Percentiles rank a stretch among this genome's conserved stretches.
Conservation (phyloP, 2,888 invertebrate genomes). For the Spisula subtruncata region DNA sequence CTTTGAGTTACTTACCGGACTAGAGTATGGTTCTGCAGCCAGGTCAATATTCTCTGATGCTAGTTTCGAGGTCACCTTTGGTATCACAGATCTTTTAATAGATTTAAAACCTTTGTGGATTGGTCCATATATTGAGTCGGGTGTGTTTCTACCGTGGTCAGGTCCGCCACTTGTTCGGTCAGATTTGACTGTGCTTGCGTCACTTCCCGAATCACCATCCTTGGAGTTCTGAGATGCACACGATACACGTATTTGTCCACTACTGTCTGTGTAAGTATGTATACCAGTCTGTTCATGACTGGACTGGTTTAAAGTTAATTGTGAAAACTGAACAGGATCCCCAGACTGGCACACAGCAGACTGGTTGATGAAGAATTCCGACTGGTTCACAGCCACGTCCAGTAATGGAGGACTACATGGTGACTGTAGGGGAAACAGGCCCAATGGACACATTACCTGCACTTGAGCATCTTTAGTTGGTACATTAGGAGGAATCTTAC, state of each 20-base stretch:
- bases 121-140: conserved; percentile 65
- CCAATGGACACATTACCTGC: conserved; percentile 76
- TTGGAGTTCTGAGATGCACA: conserved; percentile 66
- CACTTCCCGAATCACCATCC: conserved; percentile 68
- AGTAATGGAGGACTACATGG: conserved; percentile 57
- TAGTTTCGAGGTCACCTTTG: conserved; percentile 84
- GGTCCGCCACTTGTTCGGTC: conserved; percentile 46
- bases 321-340: conserved; percentile 28
- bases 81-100: conserved; percentile 82
- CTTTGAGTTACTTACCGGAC: conserved; percentile 76
- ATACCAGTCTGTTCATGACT: conserved; percentile 52
- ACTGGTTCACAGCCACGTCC: conserved; percentile 39
- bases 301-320: conserved; percentile 27
- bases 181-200: conserved; percentile 64
- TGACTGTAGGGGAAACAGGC: conserved; percentile 50
- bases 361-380: conserved; percentile 40
- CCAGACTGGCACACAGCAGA: conserved; percentile 51
- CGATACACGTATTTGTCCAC: conserved; percentile 52
- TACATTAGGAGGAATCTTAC: conserved; percentile 70
- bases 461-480: conserved; percentile 75
- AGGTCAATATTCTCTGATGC: conserved; percentile 86
- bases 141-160: conserved; percentile 47
- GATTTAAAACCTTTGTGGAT: conserved; percentile 71
- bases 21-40: conserved; percentile 85
- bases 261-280: conserved; percentile 40